These are phyloP conservation scores for Sebastes minor DNA, from an alignment of 2,797 vertebrate genomes.

Conservation along the genomic window DNA sequence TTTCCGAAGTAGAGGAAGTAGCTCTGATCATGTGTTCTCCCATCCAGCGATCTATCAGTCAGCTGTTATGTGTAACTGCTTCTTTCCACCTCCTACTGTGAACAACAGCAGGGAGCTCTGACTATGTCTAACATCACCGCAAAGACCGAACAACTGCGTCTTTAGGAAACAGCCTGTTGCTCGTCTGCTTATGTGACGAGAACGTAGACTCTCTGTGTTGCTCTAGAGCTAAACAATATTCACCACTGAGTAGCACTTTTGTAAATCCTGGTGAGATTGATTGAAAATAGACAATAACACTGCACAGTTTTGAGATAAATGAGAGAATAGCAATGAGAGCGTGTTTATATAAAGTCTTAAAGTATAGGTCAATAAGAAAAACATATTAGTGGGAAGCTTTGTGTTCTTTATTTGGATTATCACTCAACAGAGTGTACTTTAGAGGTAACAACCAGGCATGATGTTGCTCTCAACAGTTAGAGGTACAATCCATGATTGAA, in stretches of 20 bases:
- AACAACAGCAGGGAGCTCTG: background rate
- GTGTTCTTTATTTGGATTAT: conserved; percentile 17
- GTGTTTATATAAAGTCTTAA: background rate
- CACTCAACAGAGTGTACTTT: background rate
- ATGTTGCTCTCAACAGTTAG: background rate
- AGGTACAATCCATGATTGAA: background rate
- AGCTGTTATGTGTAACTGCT: background rate
- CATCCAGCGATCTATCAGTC: conserved; percentile 30
- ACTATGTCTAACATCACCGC: background rate
- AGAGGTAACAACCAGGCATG: background rate
- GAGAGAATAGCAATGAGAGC: background rate
- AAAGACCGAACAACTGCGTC: background rate
- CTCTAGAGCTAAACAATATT: background rate
- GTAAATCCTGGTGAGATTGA: background rate
- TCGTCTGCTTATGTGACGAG: background rate
- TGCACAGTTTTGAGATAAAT: background rate
- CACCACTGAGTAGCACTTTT: background rate
- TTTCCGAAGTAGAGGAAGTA: conserved; percentile 53
- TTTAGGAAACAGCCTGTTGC: background rate
- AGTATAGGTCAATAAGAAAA: background rate
- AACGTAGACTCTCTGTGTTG: background rate
- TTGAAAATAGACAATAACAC: background rate
- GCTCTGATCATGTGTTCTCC: conserved; percentile 26
- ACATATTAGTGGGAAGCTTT: background rate
- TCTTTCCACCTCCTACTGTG: background rate